Percentiles rank a stretch among this genome's conserved stretches.
Evolutionary conservation across 2,113 vertebrate species (phyloP).

Genomic region (Onychostoma macrolepis): DNA sequence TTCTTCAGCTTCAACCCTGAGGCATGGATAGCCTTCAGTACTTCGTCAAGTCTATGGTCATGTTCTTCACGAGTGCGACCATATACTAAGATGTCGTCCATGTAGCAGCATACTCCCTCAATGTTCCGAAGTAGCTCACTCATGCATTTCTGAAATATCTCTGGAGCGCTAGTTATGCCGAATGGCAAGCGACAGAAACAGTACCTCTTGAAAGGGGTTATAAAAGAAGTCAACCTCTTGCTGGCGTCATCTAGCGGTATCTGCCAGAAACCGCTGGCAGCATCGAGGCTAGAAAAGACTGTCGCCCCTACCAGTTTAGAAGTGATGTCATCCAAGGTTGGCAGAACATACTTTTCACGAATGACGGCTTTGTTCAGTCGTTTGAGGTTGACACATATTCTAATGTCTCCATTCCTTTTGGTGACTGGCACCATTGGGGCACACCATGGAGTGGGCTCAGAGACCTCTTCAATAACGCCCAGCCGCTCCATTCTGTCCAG

Average conservation of each 20-base stretch:
- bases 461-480: background rate
- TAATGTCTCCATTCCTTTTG: background rate
- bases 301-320: background rate
- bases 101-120: background rate
- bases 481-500: background rate
- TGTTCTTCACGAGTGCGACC: background rate
- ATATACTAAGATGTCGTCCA: background rate
- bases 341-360: too few species aligned
- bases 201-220: background rate
- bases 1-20: background rate
- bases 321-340: too few species aligned
- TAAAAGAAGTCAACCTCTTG: background rate
- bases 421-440: background rate
- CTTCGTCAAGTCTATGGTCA: background rate
- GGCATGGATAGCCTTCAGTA: background rate
- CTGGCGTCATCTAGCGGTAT: background rate
- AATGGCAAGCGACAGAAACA: background rate
- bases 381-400: background rate
- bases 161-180: too few species aligned
- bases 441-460: background rate
- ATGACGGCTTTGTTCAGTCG: too few species aligned
- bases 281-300: background rate
- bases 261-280: background rate
- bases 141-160: background rate
- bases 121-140: background rate